A percentile compares a stretch with the other conserved stretches of the same genome.
Conservation (phyloP, 2,797 vertebrate genomes). For the Xiphorhynchus erythropygius region DNA sequence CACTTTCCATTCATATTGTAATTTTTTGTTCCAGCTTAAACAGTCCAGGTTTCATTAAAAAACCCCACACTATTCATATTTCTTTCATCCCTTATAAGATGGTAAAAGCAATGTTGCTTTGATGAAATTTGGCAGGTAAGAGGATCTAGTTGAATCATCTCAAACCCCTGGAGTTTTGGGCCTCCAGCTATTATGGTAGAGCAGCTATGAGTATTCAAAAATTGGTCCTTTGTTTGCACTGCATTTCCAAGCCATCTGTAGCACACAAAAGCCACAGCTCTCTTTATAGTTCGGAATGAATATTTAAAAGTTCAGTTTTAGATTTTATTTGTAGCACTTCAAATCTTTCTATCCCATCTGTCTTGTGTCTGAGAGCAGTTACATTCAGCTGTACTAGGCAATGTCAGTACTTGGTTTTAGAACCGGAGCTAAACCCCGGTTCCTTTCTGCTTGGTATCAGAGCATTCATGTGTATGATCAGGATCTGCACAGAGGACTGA, state of each 20-base stretch:
- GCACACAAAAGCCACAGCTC: constrained; percentile 53
- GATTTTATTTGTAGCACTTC: constrained; percentile 60
- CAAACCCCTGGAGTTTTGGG: constrained; percentile 64
- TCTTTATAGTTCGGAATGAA: constrained; percentile 69
- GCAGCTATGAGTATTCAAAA: constrained; percentile 60
- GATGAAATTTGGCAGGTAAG: constrained; percentile 65
- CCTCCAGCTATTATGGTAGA: constrained; percentile 61
- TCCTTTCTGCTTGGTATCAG: not conserved
- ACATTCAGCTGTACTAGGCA: not conserved
- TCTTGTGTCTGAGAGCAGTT: constrained; percentile 3
- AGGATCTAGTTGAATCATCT: constrained; percentile 61
- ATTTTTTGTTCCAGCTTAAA: constrained; percentile 42
- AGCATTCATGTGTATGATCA: not conserved
- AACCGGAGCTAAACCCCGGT: not conserved
- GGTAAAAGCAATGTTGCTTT: constrained; percentile 33
- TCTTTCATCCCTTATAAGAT: constrained; percentile 48
- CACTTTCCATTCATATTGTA: constrained; percentile 59
- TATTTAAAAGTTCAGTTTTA: constrained; percentile 72
- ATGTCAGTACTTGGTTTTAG: not conserved
- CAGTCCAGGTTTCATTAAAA: constrained; percentile 36
- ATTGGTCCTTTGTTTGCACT: constrained; percentile 65
- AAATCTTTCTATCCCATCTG: constrained; percentile 48
- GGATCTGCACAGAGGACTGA: not conserved
- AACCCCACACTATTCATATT: not conserved
- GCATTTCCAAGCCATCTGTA: constrained; percentile 69